phyloP scores from a whole-genome alignment of 2,888 invertebrate species.

The Eristalis intricaria region DNA sequence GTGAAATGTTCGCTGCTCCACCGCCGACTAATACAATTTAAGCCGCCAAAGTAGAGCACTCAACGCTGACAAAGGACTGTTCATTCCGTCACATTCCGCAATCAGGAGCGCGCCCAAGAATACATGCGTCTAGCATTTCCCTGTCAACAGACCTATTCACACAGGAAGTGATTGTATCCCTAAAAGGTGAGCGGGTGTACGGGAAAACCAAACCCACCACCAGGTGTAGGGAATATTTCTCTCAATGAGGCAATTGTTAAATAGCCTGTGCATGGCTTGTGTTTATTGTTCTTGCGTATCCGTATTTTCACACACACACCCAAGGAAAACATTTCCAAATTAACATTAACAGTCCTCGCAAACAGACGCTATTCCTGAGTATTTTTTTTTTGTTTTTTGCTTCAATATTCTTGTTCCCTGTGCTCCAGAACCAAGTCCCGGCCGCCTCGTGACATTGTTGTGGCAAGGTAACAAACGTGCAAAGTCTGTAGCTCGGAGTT shows the following conservation, averaged over 20 bases:
- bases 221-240: constrained; percentile 39
- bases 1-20: too few species aligned
- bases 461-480: constrained; percentile 31
- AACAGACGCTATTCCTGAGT: constrained; percentile 33
- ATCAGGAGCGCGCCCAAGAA: neutral
- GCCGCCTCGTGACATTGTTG: constrained; percentile 42
- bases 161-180: constrained; percentile 9
- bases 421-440: neutral
- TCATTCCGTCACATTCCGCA: too few species aligned
- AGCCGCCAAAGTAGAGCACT: too few species aligned
- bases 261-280: constrained; percentile 28
- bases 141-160: neutral
- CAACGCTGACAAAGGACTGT: too few species aligned
- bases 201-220: constrained; percentile 24
- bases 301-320: constrained; percentile 25
- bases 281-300: constrained; percentile 53
- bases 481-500: constrained; percentile 49
- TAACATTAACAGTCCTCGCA: constrained; percentile 46
- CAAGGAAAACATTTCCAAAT: constrained; percentile 34
- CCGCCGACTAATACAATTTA: too few species aligned
- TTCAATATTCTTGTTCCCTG: neutral
- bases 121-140: neutral
- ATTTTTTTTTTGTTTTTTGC: neutral
- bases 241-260: constrained; percentile 28
- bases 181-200: constrained; percentile 33